These are phyloP conservation scores for Hylyphantes graminicola DNA, from an alignment of 1,140 invertebrate genomes.

Conservation along the genomic window DNA sequence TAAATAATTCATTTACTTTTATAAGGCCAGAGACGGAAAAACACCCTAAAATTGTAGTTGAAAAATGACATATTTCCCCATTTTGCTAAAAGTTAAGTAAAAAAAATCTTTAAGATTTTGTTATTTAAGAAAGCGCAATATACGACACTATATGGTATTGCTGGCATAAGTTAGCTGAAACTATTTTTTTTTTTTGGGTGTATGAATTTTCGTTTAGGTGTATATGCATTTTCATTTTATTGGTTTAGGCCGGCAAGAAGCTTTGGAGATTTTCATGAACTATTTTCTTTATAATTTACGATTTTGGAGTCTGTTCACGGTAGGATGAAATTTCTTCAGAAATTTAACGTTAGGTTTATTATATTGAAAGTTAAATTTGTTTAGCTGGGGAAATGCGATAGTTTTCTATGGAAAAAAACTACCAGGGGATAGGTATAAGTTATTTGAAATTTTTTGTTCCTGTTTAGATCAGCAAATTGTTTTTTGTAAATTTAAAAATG, in stretches of 20 bases:
- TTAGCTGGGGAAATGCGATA: constrained; percentile 15
- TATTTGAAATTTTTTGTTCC: constrained; percentile 17
- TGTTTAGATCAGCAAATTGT: too few relatives aligned
- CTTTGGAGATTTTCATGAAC: constrained; percentile 11
- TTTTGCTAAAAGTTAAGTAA: constrained; percentile 1
- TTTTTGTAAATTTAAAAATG: background rate
- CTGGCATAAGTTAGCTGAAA: background rate
- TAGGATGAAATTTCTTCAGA: background rate
- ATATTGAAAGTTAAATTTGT: constrained; percentile 2
- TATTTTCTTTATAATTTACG: constrained; percentile 33
- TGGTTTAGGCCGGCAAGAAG: constrained; percentile 13
- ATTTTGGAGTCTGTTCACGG: constrained; percentile 26
- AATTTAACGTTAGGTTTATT: background rate
- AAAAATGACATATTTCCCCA: constrained; percentile 44
- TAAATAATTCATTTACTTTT: constrained; percentile 50
- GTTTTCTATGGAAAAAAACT: background rate
- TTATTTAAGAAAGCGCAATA: constrained; percentile 22
- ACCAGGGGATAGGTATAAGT: constrained; percentile 11
- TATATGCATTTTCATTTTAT: constrained; percentile 23
- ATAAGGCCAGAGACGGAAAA: constrained; percentile 19
- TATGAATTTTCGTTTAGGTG: background rate
- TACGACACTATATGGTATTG: constrained; percentile 4
- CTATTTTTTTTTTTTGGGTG: background rate
- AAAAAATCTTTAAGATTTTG: constrained; percentile 15
- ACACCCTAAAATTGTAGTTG: constrained; percentile 34